phyloP scores from a whole-genome alignment of 2,113 vertebrate genomes.

The Dipodomys merriami region DNA sequence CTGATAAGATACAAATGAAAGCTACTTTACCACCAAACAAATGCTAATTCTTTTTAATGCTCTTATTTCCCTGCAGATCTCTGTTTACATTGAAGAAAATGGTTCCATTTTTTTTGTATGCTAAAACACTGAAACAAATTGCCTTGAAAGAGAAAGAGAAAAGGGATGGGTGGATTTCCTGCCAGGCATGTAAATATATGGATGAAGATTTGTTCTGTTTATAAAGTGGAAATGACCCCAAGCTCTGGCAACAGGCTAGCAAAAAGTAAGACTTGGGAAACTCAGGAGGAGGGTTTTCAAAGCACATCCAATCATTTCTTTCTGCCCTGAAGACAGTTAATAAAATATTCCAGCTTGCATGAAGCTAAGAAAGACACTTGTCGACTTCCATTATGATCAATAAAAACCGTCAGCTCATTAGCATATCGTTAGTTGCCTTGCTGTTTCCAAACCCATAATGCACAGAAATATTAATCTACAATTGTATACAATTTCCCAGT shows the following conservation, averaged over 20 bases:
- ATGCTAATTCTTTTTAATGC: constrained; percentile 81
- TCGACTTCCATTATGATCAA: constrained; percentile 86
- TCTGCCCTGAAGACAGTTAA: constrained; percentile 84
- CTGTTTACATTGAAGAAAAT: constrained; percentile 86
- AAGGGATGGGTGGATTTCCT: constrained; percentile 71
- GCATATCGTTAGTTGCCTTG: constrained; percentile 87
- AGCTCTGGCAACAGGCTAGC: constrained; percentile 69
- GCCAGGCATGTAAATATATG: constrained; percentile 81
- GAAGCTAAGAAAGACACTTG: constrained; percentile 86
- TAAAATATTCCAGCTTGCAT: constrained; percentile 84
- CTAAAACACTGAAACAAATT: constrained; percentile 85
- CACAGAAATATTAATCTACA: constrained; percentile 87
- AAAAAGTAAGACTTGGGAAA: constrained; percentile 76
- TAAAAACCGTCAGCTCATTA: constrained; percentile 88
- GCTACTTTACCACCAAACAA: constrained; percentile 65
- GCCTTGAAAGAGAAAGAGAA: constrained; percentile 74
- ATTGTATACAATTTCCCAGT: constrained; percentile 78
- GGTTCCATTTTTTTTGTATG: constrained; percentile 70
- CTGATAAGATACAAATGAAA: constrained; percentile 57
- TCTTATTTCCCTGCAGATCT: constrained; percentile 84
- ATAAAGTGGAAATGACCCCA: constrained; percentile 77
- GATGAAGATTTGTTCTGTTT: constrained; percentile 71
- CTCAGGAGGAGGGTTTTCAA: constrained; percentile 77
- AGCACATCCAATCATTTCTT: constrained; percentile 81
- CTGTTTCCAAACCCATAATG: constrained; percentile 85